Base-by-base conservation (phyloP, 2,888 invertebrate genomes). In the Lasioglossum oenotherae region DNA sequence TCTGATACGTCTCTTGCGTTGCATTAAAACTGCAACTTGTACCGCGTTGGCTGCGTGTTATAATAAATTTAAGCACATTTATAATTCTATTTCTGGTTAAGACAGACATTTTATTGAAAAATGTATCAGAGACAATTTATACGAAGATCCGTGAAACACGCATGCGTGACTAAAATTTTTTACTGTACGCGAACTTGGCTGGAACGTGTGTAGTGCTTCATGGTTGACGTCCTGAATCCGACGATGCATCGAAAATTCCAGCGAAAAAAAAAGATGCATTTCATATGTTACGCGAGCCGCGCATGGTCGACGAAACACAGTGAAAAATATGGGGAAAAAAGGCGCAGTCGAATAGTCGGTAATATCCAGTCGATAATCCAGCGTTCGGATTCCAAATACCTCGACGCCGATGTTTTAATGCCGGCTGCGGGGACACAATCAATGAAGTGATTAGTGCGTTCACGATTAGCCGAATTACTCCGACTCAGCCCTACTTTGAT, bases 311-410 rank as follows among this genome's bases (percentile, higher is more conserved):
- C 12, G 12, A 41, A 41, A 38, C 38, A 23, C 8, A 8, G 67
- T 19, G 67, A 19, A 35, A 67, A 64, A 64, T 27, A 27, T 27
- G 19, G 38, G 12, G 23, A 38, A 41, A 41, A 41, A 38, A 74
- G 16, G 19, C n/a, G 35, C 35, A 4, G n/a, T 78, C 44, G 19
- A 57, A 57, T 53, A 71, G 19, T 27, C 67, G 19, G 14, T 31
- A 35, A 69, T 82, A 74, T 74, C 31, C 23, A 14, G 35, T 23
- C 8, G 69, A n/a, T 64, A 81, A 82, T 72, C 57, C 57, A 46
- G 27, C 38, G 71, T 60, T 16, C 74, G 23, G 71, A 80, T 71
- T 44, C 5, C 19, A 67, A 71, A 76, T 73, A 76, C 71, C 81
- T 14, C 44, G 10, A 53, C n/a, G 73, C 49, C 64, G 14, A 12